Base-by-base conservation (phyloP, 2,113 vertebrate species). In the Otis tarda region DNA sequence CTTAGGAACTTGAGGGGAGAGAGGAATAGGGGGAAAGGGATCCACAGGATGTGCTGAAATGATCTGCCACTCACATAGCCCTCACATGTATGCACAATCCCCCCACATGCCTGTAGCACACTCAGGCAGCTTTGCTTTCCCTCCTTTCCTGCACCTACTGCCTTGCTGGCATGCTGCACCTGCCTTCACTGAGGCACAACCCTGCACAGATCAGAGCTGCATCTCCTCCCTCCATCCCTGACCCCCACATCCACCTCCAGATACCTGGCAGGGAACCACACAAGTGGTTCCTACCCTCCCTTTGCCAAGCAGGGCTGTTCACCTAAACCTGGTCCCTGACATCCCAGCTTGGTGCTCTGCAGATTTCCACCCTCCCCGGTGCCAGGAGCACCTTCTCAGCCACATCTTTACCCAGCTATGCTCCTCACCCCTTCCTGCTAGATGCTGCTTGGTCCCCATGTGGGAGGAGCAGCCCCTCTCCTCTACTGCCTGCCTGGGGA, bases 31-130 rank as follows among this genome's bases (percentile, higher is more conserved):
- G 39, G 37, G 53, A 53, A 60, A 52, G 37, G 21, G 12, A 63
- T 87, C 31, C n/a, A 83, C 89, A 82, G 43, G 28, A 43, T 30
- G 23, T 55, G 43, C 43, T 81, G 52, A 91, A 93, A 75, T 82
- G 33, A 73, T 79, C 56, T 74, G 56, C 47, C 30, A 35, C 45
- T 90, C 37, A 65, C 6, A 73, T 6, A 83, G n/a, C 8, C 33
- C 12, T 64, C 19, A 15, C 14, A 39, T 1, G 1, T 12, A 30
- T 1, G 4, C 24, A 52, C 24, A 71, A 39, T 20, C n/a, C 30
- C 16, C 12, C 27, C 15, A 10, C 4, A 24, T 6, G 10, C 2
- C 1, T 21, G 23, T 53, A 64, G 47, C 43, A 75, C 14, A 2
- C 12, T 17, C 28, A 28, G 0, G 1, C 67, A 90, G 27, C 28